A percentile compares a stretch with the other conserved stretches of the same genome.
Evolutionary conservation across 1,140 invertebrate species (phyloP).

Genomic region (Drosophila guanche): DNA sequence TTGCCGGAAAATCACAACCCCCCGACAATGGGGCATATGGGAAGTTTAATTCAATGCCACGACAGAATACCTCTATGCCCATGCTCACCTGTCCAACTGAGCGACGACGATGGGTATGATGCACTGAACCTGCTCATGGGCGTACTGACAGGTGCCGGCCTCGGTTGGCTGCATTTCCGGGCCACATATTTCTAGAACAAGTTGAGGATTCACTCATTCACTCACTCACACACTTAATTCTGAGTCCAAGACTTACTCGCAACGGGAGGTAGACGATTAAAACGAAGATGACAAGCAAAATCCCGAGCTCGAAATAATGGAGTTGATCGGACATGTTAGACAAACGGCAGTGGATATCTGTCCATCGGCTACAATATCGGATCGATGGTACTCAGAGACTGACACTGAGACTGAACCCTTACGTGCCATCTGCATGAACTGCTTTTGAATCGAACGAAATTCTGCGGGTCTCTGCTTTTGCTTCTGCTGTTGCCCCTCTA

Average conservation of each 20-base stretch:
- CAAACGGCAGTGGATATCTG: too few species aligned
- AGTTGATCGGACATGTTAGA: constrained; percentile 34
- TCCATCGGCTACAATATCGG: too few species aligned
- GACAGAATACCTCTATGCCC: constrained; percentile 15
- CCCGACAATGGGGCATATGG: too few species aligned
- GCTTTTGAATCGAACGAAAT: background rate
- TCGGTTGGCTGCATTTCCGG: constrained; percentile 12
- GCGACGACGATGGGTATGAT: constrained; percentile 25
- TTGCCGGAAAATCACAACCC: background rate
- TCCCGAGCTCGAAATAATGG: constrained; percentile 34
- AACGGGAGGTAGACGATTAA: constrained; percentile 24
- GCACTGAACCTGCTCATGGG: constrained; percentile 26
- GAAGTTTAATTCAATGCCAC: constrained; percentile 3
- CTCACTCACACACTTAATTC: background rate
- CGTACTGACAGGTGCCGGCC: constrained; percentile 1
- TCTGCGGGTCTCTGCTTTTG: background rate
- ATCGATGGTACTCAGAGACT: too few species aligned
- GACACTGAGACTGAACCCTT: constrained; percentile 1
- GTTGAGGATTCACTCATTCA: background rate
- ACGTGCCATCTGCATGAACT: constrained; percentile 13
- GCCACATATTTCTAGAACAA: constrained; percentile 34
- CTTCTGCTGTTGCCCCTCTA: background rate
- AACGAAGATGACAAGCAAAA: constrained; percentile 32
- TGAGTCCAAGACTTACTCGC: constrained; percentile 26
- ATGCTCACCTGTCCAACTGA: constrained; percentile 47